Percentiles rank a stretch among this genome's conserved stretches.
Evolutionary conservation across 2,113 vertebrate genomes (phyloP).

Genomic region (Cryptotis parvus): DNA sequence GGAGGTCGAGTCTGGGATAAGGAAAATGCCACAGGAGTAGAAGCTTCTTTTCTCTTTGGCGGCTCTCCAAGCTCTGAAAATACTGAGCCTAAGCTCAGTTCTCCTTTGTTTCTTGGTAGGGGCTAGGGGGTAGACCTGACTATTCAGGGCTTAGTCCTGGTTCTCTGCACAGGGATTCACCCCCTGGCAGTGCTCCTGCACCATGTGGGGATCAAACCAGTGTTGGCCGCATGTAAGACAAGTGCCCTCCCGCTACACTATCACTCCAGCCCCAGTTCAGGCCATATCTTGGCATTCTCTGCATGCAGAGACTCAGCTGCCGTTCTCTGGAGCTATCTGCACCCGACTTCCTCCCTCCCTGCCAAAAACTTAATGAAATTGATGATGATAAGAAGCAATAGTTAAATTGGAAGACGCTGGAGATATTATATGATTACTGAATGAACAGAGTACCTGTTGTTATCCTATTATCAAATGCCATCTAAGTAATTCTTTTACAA

Average conservation of each 20-base stretch:
- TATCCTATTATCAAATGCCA: conserved; percentile 55
- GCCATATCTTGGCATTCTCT: conserved; percentile 51
- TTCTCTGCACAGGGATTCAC: no score
- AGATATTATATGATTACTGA: conserved; percentile 77
- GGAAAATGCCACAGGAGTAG: not conserved
- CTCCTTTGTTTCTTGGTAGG: no score
- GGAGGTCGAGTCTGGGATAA: not conserved
- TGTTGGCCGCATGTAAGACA: no score
- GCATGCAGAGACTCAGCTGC: not conserved
- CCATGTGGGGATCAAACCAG: no score
- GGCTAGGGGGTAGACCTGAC: no score
- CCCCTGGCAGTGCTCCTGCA: no score
- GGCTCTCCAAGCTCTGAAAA: conserved; percentile 38
- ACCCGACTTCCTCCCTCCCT: conserved; percentile 62
- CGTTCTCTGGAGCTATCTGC: conserved; percentile 57
- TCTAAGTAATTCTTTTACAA: conserved; percentile 50
- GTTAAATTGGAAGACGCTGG: conserved; percentile 69
- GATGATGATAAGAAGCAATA: conserved; percentile 73
- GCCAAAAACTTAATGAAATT: conserved; percentile 77
- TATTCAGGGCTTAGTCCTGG: no score
- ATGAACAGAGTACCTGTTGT: conserved; percentile 52
- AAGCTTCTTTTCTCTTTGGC: not conserved
- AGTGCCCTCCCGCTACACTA: no score
- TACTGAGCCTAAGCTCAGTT: no score
- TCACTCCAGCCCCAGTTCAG: not conserved